phyloP scores from a whole-genome alignment of 2,797 vertebrate species.

The Sebastes nivosus region DNA sequence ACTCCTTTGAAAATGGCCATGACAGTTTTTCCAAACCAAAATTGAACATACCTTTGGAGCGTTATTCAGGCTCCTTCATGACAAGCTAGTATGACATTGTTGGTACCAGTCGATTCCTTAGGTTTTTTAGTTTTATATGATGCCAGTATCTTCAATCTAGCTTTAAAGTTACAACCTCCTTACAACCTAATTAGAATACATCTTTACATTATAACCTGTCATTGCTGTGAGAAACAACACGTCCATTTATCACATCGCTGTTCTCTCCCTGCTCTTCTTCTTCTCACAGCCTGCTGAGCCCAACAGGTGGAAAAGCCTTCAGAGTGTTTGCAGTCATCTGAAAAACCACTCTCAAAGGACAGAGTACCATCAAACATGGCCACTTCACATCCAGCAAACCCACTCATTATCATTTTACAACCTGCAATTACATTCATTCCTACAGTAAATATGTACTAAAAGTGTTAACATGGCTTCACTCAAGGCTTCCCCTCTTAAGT shows the following conservation, averaged over 20 bases:
- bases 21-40: too few species aligned
- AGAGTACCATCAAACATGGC: slow-evolving; percentile 25
- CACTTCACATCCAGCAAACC: slow-evolving; percentile 43
- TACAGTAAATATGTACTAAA: slow-evolving; percentile 2
- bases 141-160: too few species aligned
- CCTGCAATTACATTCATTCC: slow-evolving; percentile 55
- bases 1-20: too few species aligned
- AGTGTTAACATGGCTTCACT: slow-evolving; percentile 38
- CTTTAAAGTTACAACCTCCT: too few species aligned
- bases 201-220: not conserved
- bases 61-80: too few species aligned
- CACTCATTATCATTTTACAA: slow-evolving; percentile 50
- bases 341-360: slow-evolving; percentile 70
- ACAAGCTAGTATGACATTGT: too few species aligned
- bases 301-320: slow-evolving; percentile 93
- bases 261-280: not conserved
- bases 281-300: slow-evolving; percentile 88
- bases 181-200: not conserved
- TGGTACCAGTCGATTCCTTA: too few species aligned
- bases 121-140: too few species aligned
- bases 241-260: not conserved
- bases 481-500: slow-evolving; percentile 31
- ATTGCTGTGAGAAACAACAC: not conserved
- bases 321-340: slow-evolving; percentile 96
- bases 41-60: too few species aligned